Conservation (phyloP, 2,888 invertebrate genomes). For the Rhagium mordax region DNA sequence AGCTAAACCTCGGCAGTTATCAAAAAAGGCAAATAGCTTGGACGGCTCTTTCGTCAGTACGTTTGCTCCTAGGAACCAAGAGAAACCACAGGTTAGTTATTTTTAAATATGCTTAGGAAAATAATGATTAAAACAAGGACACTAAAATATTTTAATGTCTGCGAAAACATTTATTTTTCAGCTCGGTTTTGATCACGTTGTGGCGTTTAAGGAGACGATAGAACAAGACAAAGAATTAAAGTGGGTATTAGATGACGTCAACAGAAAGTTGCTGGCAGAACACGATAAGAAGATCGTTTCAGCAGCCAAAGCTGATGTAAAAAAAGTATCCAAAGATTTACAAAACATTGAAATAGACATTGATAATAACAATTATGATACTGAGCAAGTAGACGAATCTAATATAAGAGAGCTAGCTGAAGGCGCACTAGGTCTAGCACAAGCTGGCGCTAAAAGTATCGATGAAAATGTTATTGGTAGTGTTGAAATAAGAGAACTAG, state of each 20-base stretch:
- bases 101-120: too few relatives aligned
- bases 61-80: neutral
- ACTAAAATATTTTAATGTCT: too few relatives aligned
- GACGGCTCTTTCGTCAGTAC: neutral
- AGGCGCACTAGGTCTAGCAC: neutral
- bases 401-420: neutral
- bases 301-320: neutral
- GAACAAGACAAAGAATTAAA: neutral
- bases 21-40: neutral
- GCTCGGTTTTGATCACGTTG: slow-evolving; percentile 3
- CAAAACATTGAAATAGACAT: neutral
- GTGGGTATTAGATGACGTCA: neutral
- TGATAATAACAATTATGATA: neutral
- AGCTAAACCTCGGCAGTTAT: neutral
- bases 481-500: neutral
- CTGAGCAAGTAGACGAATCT: neutral
- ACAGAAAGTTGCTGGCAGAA: neutral
- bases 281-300: neutral
- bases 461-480: neutral
- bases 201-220: neutral
- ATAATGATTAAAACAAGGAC: too few relatives aligned
- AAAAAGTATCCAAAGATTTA: neutral
- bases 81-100: neutral
- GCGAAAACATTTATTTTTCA: neutral
- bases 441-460: neutral